Evolutionary conservation across 2,888 invertebrate species (phyloP), one percentile per base, ranked within the genome.

Genomic region (Apomyelois bistriatella): DNA sequence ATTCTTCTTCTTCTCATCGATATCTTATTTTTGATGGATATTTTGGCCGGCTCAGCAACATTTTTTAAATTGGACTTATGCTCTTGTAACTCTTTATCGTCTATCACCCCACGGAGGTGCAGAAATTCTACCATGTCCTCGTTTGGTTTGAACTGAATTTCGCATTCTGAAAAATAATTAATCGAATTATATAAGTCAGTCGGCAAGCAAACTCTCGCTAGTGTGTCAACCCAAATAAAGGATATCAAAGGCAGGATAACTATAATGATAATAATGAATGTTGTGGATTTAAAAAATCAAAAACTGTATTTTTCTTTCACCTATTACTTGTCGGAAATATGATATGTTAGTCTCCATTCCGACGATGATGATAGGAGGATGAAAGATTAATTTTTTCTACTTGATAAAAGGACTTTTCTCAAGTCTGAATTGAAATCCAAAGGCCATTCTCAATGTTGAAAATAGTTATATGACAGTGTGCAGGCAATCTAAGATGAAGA

Each of bases 111-210:
- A 9, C 67, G 69, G 0, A 81, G 48, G n/a, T 68, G 65, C 0
- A 77, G 65, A 6, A 82, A 74, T 1, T 82, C 76, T 0, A 62
- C 54, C 37, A 70, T 66, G 16, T 70, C 72, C 57, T 76, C 68
- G 32, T 81, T 73, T 0, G 79, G 51, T 64, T 80, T 74, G 41
- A 63, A 83, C 6, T 83, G 62, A 0, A 76, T 7, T 17, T 53
- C 53, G 54, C 82, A 84, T 65, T 77, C 84, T 84, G 64, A 9
- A 71, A 75, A 22, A 22, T 22, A 22, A 22, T 22, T 22, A 5
- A 3, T 22, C 22, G 5, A 3, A 22, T 5, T 3, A 22, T 22
- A 2, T 5, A 22, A 22, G 22, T 5, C 32, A 54, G 2, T 6
- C 5, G 13, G 3, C n/a, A n/a, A n/a, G n/a, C n/a, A n/a, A n/a